phyloP scores from a whole-genome alignment of 2,113 vertebrate species.

The Promerops cafer region DNA sequence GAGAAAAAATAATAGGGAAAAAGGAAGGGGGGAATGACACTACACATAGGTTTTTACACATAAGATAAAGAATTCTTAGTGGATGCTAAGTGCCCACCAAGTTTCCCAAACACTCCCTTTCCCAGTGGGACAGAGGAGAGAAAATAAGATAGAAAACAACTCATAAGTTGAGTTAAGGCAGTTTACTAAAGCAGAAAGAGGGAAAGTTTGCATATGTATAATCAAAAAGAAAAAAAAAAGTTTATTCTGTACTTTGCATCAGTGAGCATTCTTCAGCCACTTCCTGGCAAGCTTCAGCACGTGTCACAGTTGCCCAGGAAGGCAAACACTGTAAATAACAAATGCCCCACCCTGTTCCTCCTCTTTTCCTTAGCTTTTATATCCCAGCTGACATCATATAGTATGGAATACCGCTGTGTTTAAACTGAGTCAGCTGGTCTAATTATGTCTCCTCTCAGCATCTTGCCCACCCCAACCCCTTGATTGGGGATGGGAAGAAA shows the following conservation, averaged over 20 bases:
- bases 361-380: background rate
- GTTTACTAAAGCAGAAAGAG: background rate
- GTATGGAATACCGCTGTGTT: too few relatives aligned
- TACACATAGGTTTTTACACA: background rate
- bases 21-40: accelerated
- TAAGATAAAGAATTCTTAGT: background rate
- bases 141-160: background rate
- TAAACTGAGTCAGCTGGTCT: too few relatives aligned
- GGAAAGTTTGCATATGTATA: background rate
- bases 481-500: background rate
- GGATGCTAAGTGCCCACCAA: too few relatives aligned
- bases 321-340: background rate
- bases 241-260: background rate
- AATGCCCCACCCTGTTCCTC: background rate
- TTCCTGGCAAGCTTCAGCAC: background rate
- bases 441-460: background rate
- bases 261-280: background rate
- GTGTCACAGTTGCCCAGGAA: accelerated
- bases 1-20: background rate
- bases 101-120: background rate
- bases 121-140: background rate
- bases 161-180: background rate
- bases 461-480: too few relatives aligned
- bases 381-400: background rate
- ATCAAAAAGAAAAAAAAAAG: background rate